Conservation (phyloP, 2,888 invertebrate genomes). For the Drosophila leonis region DNA sequence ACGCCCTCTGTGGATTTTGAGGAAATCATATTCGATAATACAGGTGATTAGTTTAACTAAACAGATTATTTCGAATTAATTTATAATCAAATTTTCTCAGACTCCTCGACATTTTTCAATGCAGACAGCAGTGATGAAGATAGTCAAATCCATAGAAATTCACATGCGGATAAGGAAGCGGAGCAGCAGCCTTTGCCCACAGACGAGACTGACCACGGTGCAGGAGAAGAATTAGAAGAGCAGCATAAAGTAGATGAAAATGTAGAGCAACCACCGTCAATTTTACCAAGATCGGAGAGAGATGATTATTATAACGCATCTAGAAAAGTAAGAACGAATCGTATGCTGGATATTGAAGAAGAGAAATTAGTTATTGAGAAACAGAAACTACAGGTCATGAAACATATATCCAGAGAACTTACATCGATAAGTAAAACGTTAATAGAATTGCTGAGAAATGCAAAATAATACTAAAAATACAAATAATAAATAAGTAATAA, state of each 20-base stretch:
- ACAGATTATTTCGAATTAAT: no score
- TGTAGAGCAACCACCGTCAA: background rate
- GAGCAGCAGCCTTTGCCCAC: background rate
- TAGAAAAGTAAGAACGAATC: background rate
- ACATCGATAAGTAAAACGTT: constrained; percentile 43
- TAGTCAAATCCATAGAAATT: background rate
- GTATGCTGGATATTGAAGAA: constrained; percentile 54
- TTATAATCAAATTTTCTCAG: constrained; percentile 1
- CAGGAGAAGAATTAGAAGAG: background rate
- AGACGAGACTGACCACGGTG: constrained; percentile 1
- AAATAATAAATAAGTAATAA: background rate
- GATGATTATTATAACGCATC: background rate
- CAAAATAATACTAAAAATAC: constrained; percentile 14
- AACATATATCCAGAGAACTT: constrained; percentile 50
- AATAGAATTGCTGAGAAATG: constrained; percentile 37
- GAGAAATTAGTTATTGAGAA: constrained; percentile 59
- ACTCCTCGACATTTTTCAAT: constrained; percentile 24
- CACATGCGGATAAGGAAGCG: background rate
- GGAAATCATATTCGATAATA: constrained; percentile 41
- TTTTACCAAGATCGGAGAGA: background rate
- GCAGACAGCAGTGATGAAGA: constrained; percentile 29
- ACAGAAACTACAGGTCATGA: constrained; percentile 58
- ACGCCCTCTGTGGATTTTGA: constrained; percentile 46
- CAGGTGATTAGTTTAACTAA: constrained; percentile 30
- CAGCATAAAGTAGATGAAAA: background rate